These are phyloP conservation scores for Diplazon laetatorius DNA, from an alignment of 2,888 invertebrate genomes.

Conservation along the genomic window DNA sequence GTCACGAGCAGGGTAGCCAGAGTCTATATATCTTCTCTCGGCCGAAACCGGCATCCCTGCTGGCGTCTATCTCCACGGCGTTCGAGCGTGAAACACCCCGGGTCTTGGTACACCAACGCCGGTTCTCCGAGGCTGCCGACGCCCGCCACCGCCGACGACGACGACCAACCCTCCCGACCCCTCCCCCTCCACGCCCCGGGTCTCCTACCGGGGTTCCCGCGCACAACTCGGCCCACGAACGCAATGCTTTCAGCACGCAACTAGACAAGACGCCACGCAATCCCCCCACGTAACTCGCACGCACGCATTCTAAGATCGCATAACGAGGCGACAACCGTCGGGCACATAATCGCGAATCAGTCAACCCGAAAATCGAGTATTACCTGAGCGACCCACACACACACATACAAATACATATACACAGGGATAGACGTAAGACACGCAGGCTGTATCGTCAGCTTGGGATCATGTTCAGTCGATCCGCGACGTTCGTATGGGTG, in stretches of 20 bases:
- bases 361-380: conserved; percentile 62
- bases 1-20: conserved; percentile 71
- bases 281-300: conserved; percentile 55
- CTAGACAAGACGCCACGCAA: conserved; percentile 32
- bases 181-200: conserved; percentile 25
- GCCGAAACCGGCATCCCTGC: conserved; percentile 63
- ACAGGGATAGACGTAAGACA: too few species aligned
- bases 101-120: conserved; percentile 45
- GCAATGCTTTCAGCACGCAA: conserved; percentile 23
- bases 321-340: conserved; percentile 60
- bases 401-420: not conserved
- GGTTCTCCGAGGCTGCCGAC: conserved; percentile 50
- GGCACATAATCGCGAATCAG: conserved; percentile 58
- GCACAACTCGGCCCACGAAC: conserved; percentile 38
- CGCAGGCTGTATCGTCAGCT: not conserved
- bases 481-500: conserved; percentile 26
- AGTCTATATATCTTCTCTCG: conserved; percentile 63
- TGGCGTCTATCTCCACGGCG: conserved; percentile 63
- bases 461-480: conserved; percentile 15
- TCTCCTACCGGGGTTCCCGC: conserved; percentile 16
- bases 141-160: conserved; percentile 36
- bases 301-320: conserved; percentile 60
- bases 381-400: conserved; percentile 44
- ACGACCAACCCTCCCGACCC: conserved; percentile 29
- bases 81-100: conserved; percentile 64